phyloP scores from a whole-genome alignment of 2,797 vertebrate species.

The Cyclura pinguis region DNA sequence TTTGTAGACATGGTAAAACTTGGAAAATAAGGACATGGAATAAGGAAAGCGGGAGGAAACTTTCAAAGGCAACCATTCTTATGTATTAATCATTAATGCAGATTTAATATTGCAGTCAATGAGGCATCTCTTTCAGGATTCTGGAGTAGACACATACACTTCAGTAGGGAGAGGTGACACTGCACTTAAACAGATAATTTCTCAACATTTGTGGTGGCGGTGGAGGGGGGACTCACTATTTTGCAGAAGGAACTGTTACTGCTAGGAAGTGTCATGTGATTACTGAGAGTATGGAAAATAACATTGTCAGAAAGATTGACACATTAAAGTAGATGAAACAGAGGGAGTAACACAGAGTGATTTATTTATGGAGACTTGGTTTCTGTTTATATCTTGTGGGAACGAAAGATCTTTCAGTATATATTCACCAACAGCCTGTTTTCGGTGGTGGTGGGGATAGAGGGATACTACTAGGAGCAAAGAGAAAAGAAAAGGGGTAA shows the following conservation, averaged over 20 bases:
- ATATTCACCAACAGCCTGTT: too few relatives aligned
- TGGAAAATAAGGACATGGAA: background rate
- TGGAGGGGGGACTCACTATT: background rate
- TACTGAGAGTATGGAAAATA: too few relatives aligned
- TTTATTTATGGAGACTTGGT: too few relatives aligned
- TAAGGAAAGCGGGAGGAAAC: slow-evolving; percentile 1
- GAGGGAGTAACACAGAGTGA: too few relatives aligned
- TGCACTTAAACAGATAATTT: background rate
- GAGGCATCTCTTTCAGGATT: background rate
- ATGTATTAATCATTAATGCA: slow-evolving; percentile 4
- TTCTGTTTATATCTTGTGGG: too few relatives aligned
- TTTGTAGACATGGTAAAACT: slow-evolving; percentile 2
- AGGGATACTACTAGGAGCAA: too few relatives aligned
- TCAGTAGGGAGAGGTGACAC: background rate
- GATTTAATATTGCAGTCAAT: background rate
- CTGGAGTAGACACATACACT: background rate
- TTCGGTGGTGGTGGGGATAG: too few relatives aligned
- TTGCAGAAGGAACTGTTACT: background rate
- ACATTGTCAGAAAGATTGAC: background rate
- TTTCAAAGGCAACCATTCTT: background rate
- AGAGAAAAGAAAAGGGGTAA: too few relatives aligned
- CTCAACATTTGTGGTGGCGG: background rate
- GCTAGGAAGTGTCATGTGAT: background rate
- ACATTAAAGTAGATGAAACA: background rate
- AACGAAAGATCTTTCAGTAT: too few relatives aligned